Percentiles rank a stretch among this genome's conserved stretches.
Conservation (phyloP, 2,113 vertebrate genomes). For the Notothenia coriiceps region DNA sequence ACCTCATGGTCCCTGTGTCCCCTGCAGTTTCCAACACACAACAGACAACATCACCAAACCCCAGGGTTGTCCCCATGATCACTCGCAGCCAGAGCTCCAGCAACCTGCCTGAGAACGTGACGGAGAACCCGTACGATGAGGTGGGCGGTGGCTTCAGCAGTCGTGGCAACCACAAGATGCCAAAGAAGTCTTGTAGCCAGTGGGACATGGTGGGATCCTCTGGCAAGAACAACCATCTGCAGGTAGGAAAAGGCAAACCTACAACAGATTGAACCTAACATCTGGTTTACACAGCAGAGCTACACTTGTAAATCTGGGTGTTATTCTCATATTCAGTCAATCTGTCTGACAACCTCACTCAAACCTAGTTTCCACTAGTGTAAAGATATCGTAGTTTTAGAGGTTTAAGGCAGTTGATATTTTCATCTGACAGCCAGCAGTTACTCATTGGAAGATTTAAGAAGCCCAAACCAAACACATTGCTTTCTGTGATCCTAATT, state of each 20-base stretch:
- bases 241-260: constrained; percentile 67
- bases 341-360: not conserved
- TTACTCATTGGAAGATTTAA: not conserved
- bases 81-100: constrained; percentile 84
- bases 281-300: not conserved
- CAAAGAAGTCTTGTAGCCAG: constrained; percentile 80
- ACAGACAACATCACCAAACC: constrained; percentile 17
- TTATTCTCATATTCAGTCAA: too few relatives aligned
- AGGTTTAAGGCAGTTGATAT: not conserved
- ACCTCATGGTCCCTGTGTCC: constrained; percentile 60
- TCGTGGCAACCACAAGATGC: constrained; percentile 37
- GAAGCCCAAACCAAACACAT: too few relatives aligned
- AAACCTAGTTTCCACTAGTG: not conserved
- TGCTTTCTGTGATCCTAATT: not conserved
- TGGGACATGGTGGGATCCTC: constrained; percentile 76
- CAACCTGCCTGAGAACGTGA: constrained; percentile 76
- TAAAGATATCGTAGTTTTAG: not conserved
- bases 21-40: not conserved
- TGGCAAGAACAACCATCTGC: constrained; percentile 65
- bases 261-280: not conserved
- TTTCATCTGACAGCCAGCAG: constrained; percentile 2
- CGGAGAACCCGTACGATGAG: constrained; percentile 70
- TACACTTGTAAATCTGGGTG: not conserved
- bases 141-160: constrained; percentile 49
- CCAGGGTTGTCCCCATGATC: constrained; percentile 76